Evolutionary conservation across 2,888 invertebrate genomes (phyloP), one percentile per base, ranked within the genome.

Genomic region (Pelosia muscerda): DNA sequence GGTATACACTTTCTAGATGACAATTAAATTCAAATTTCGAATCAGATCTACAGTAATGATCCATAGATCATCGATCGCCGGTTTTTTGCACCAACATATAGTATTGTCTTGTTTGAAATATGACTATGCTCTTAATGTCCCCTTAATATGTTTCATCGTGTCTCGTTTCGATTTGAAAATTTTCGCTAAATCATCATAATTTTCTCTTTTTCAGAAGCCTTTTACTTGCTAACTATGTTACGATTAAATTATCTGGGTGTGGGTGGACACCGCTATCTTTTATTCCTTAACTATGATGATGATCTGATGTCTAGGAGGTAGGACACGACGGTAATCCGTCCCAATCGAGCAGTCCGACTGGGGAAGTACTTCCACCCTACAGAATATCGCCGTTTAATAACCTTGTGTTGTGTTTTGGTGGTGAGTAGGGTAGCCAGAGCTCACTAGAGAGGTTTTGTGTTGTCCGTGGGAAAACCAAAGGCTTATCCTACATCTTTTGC

Each of bases 51-150:
- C 65, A 66, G 73, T 54, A 73, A 88, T 84, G 88, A 87, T 88
- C 85, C 84, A 84, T 82, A 83, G 83, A 87, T 86, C 88, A 75
- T 84, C 85, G 38, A 42, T 81, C 77, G 72, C 74, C 23, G 69
- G n/a, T n/a, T 73, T 78, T 77, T 77, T 77, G 71, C 60, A 66
- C 60, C 26, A n/a, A 54, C 22, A 75, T 70, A 73, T 71, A 75
- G 68, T 57, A 77, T 77, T 77, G 66, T 80, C 71, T 42, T 22
- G 62, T 69, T 60, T 73, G 68, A 73, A 54, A 65, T 73, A 76
- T 78, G 60, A 65, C n/a, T 42, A 2, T 38, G 59, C 34, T 65
- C 65, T 65, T 60, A 65, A 60, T 65, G 58, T 28, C 65, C 23
- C 23, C 15, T 22, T 64, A 11, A 54, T 58, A 65, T 49, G n/a